Conservation (phyloP, 2,888 invertebrate species). For the Ctenicera cuprea region DNA sequence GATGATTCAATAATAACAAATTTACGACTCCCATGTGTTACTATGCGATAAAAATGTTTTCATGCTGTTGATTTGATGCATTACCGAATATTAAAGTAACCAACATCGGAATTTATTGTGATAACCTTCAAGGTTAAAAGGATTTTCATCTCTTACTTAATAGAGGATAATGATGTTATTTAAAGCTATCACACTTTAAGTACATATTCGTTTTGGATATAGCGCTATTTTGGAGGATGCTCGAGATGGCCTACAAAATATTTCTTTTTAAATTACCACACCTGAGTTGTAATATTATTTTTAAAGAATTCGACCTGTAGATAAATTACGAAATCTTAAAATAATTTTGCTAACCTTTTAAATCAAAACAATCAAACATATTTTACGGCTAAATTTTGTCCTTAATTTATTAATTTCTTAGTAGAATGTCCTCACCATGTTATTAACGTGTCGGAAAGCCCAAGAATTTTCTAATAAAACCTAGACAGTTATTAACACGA, state of each 20-base stretch:
- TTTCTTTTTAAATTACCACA: too few species aligned
- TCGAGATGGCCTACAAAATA: too few species aligned
- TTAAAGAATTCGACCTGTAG: too few species aligned
- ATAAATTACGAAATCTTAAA: too few species aligned
- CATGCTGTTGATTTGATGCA: conserved; percentile 23
- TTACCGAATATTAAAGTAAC: conserved; percentile 29
- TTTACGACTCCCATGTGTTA: conserved; percentile 33
- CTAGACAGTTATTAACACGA: conserved; percentile 22
- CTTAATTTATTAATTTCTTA: conserved; percentile 1
- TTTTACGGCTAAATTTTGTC: too few species aligned
- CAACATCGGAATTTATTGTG: conserved; percentile 6
- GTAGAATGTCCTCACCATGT: conserved; percentile 12
- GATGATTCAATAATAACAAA: conserved; percentile 26
- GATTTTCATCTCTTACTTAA: conserved; percentile 15
- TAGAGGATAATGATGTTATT: neutral
- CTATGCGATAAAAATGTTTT: conserved; percentile 32
- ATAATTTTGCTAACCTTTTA: too few species aligned
- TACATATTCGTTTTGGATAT: neutral
- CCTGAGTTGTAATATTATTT: too few species aligned
- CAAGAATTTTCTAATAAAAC: conserved; percentile 20
- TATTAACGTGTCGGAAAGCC: conserved; percentile 15
- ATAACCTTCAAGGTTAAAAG: conserved; percentile 31
- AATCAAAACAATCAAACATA: too few species aligned
- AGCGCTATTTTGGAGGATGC: too few species aligned
- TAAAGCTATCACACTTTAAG: neutral